Percentiles rank a stretch among this genome's conserved stretches.
phyloP scores from a whole-genome alignment of 2,113 vertebrate genomes.

The Eidolon helvum region DNA sequence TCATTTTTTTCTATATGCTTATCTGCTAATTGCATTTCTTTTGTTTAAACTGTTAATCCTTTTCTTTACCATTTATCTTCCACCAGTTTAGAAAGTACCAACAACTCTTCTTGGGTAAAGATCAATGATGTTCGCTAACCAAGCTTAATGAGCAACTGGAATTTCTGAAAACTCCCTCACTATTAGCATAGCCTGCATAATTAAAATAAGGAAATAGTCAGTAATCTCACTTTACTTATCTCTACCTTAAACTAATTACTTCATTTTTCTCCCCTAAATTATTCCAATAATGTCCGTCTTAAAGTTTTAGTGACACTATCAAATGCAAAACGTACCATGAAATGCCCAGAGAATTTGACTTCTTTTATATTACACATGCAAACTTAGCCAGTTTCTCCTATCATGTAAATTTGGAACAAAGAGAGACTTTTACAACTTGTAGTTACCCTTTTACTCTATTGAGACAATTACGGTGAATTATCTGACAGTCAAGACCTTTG shows the following conservation, averaged over 20 bases:
- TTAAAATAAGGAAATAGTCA: conserved; percentile 45
- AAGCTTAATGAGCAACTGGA: conserved; percentile 31
- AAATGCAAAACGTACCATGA: not conserved
- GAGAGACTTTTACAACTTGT: not conserved
- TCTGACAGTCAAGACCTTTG: not conserved
- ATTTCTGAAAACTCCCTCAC: not conserved
- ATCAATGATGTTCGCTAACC: conserved; percentile 19
- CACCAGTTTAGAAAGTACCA: not conserved
- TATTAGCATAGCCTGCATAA: not conserved
- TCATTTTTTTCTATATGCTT: not conserved
- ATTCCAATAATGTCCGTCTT: not conserved
- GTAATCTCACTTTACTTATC: not conserved
- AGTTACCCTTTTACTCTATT: not conserved
- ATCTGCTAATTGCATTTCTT: conserved; percentile 13
- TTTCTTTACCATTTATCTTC: conserved; percentile 32
- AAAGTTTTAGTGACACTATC: conserved; percentile 17
- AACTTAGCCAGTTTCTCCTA: not conserved
- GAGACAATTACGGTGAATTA: not conserved
- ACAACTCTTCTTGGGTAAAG: not conserved
- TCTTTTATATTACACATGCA: not conserved
- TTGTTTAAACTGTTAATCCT: not conserved
- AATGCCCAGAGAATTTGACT: not conserved
- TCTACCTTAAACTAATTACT: not conserved
- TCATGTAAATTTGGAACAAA: not conserved
- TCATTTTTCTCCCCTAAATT: not conserved